Evolutionary conservation across 2,888 invertebrate genomes (phyloP).

Genomic region (Melanostoma scalare): DNA sequence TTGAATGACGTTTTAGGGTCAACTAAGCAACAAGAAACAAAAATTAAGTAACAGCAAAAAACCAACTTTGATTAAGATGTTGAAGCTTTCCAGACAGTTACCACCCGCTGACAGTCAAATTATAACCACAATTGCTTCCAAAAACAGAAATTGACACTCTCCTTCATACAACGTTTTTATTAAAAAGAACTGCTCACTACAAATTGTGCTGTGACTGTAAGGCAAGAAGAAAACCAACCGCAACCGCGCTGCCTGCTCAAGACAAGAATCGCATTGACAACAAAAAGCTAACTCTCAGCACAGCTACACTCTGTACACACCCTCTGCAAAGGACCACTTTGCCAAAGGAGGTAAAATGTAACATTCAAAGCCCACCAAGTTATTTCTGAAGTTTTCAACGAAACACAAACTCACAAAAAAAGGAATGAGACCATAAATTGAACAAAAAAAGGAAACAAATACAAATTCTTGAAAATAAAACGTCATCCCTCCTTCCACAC

Average conservation of each 20-base stretch:
- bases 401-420: slow-evolving; percentile 22
- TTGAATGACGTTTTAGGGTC: too few species aligned
- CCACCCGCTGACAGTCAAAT: neutral
- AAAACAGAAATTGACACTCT: slow-evolving; percentile 7
- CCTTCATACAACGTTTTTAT: neutral
- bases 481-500: slow-evolving; percentile 15
- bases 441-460: slow-evolving; percentile 9
- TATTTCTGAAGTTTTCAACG: slow-evolving; percentile 19
- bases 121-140: slow-evolving; percentile 10
- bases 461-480: slow-evolving; percentile 1
- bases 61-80: slow-evolving; percentile 1
- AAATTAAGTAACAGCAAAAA: neutral
- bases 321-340: slow-evolving; percentile 44
- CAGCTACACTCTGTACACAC: neutral
- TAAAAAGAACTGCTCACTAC: neutral
- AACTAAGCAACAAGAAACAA: neutral
- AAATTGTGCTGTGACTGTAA: slow-evolving; percentile 40
- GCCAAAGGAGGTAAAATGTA: slow-evolving; percentile 23
- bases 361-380: slow-evolving; percentile 31
- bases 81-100: slow-evolving; percentile 1
- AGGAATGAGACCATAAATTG: slow-evolving; percentile 47
- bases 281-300: slow-evolving; percentile 29
- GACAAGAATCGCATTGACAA: slow-evolving; percentile 59
- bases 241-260: slow-evolving; percentile 9
- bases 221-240: neutral